A percentile compares a stretch with the other conserved stretches of the same genome.
phyloP scores from a whole-genome alignment of 2,888 invertebrate genomes.

The Tribolium freemani region DNA sequence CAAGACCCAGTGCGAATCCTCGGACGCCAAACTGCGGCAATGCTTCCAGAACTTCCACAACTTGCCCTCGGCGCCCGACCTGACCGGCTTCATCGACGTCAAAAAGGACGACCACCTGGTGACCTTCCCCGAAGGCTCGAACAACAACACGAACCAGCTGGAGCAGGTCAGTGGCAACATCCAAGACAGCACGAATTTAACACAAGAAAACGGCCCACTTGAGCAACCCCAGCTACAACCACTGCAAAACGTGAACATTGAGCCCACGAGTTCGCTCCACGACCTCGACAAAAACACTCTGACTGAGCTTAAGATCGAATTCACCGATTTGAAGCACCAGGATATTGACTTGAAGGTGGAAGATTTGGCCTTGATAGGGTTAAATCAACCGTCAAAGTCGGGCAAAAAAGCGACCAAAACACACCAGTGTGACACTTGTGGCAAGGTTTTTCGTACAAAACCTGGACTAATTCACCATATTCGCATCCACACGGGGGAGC shows the following conservation, averaged over 20 bases:
- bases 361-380: constrained; percentile 52
- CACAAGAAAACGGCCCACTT: constrained; percentile 28
- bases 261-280: constrained; percentile 48
- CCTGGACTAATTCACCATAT: constrained; percentile 67
- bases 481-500: constrained; percentile 67
- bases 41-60: constrained; percentile 62
- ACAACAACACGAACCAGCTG: constrained; percentile 24
- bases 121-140: background rate
- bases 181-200: constrained; percentile 36
- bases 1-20: constrained; percentile 66
- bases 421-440: constrained; percentile 67
- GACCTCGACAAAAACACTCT: constrained; percentile 55
- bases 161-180: constrained; percentile 37
- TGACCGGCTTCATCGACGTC: constrained; percentile 60
- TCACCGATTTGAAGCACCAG: constrained; percentile 54
- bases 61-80: constrained; percentile 59
- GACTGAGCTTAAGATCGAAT: constrained; percentile 59
- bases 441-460: constrained; percentile 66
- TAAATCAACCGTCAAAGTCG: constrained; percentile 27
- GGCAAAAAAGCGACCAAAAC: constrained; percentile 57
- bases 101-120: constrained; percentile 55
- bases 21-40: constrained; percentile 65
- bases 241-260: constrained; percentile 55
- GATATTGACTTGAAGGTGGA: constrained; percentile 56
- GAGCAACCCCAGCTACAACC: constrained; percentile 49